Evolutionary conservation across 2,797 vertebrate species (phyloP).

Genomic region (Ctenopoma kingsleyae): DNA sequence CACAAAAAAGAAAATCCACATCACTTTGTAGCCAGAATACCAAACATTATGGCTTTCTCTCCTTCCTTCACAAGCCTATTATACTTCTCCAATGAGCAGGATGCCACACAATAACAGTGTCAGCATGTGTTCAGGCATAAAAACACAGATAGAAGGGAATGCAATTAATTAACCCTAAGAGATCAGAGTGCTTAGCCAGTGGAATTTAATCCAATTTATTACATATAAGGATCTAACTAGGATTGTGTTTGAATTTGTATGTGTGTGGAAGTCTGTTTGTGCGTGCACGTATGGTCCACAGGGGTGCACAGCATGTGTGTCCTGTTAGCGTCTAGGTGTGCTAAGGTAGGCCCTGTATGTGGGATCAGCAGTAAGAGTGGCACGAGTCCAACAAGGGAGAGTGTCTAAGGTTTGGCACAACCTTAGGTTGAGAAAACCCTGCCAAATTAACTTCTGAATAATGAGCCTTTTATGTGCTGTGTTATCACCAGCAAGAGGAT

Average conservation of each 20-base stretch:
- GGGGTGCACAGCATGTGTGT: neutral
- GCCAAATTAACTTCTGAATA: constrained; percentile 76
- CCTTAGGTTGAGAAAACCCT: constrained; percentile 48
- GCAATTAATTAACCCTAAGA: constrained; percentile 87
- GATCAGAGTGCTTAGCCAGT: constrained; percentile 81
- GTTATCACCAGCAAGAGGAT: constrained; percentile 55
- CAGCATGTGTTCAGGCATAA: constrained; percentile 83
- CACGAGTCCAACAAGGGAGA: constrained; percentile 35
- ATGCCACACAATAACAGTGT: constrained; percentile 79
- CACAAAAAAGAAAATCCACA: constrained; percentile 66
- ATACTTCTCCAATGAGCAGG: constrained; percentile 75
- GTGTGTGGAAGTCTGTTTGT: constrained; percentile 28
- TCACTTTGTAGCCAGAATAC: constrained; percentile 76
- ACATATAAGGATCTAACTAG: constrained; percentile 78
- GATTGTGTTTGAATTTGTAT: constrained; percentile 67
- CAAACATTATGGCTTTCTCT: constrained; percentile 68
- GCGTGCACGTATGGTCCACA: constrained; percentile 10
- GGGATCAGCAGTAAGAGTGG: constrained; percentile 41
- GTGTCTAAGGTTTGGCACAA: constrained; percentile 51
- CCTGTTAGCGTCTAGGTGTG: constrained; percentile 15
- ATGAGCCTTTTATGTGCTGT: constrained; percentile 70
- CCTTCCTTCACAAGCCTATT: constrained; percentile 69
- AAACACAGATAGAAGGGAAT: constrained; percentile 82
- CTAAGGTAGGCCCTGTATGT: constrained; percentile 21
- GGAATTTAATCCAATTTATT: constrained; percentile 86